These are phyloP conservation scores for Buceros bicornis DNA, from an alignment of 2,797 vertebrate genomes.

Conservation along the genomic window DNA sequence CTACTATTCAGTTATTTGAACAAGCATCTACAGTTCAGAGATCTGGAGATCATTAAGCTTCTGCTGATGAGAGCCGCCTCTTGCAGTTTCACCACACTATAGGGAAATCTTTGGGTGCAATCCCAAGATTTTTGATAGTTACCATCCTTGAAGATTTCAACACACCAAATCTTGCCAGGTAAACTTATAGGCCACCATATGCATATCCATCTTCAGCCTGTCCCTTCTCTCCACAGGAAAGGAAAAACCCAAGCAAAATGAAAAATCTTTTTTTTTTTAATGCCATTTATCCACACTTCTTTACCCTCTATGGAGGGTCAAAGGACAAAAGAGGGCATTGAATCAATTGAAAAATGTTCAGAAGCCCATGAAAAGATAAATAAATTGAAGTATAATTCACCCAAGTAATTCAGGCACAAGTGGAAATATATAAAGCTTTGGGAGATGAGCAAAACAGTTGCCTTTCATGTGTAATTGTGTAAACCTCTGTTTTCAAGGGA, in stretches of 20 bases:
- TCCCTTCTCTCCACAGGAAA: background rate
- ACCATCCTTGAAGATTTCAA: background rate
- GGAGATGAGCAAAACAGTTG: background rate
- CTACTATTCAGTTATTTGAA: conserved; percentile 10
- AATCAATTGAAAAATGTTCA: background rate
- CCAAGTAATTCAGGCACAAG: background rate
- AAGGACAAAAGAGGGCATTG: background rate
- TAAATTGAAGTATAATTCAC: background rate
- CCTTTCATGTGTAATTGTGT: background rate
- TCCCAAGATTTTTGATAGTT: background rate
- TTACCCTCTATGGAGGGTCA: background rate
- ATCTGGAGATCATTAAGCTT: background rate
- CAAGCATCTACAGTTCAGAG: background rate
- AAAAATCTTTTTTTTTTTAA: background rate
- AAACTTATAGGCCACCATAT: too few species aligned
- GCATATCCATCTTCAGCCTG: background rate
- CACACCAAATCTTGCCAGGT: background rate
- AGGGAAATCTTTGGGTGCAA: background rate
- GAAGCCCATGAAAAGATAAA: background rate
- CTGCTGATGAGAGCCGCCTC: background rate
- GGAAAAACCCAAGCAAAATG: background rate
- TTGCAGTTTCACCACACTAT: background rate
- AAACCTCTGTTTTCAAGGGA: background rate
- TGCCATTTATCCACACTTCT: background rate
- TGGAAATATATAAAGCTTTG: background rate